phyloP scores from a whole-genome alignment of 2,888 invertebrate species.

The Odontomyia ornata region DNA sequence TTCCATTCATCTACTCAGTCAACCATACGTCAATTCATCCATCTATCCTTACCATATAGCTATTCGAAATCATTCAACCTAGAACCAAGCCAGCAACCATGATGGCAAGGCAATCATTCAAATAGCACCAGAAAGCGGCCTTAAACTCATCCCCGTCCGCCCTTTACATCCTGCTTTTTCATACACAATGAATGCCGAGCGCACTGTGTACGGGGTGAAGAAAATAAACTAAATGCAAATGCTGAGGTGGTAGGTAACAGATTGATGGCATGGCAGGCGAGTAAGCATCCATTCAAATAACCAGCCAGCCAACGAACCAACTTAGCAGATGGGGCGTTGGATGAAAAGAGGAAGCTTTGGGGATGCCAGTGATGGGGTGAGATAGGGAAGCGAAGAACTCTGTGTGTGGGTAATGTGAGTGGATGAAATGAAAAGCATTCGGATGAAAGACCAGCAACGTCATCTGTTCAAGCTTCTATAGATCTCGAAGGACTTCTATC shows the following conservation, averaged over 20 bases:
- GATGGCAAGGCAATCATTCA: conserved; percentile 50
- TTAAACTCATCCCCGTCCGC: conserved; percentile 16
- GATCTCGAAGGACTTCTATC: conserved; percentile 24
- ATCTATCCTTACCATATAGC: conserved; percentile 43
- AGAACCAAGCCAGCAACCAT: conserved; percentile 45
- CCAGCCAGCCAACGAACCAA: not conserved
- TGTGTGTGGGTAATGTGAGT: conserved; percentile 12
- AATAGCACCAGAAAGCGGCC: conserved; percentile 43
- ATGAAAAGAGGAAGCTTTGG: not conserved
- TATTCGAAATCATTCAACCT: conserved; percentile 51
- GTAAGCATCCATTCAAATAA: not conserved
- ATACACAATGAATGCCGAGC: conserved; percentile 47
- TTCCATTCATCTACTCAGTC: conserved; percentile 49
- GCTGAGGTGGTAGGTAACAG: conserved; percentile 35
- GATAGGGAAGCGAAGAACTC: too few relatives aligned
- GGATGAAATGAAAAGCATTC: conserved; percentile 7
- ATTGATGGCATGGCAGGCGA: conserved; percentile 6
- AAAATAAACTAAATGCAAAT: conserved; percentile 42
- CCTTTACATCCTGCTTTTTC: conserved; percentile 18
- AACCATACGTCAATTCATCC: conserved; percentile 46
- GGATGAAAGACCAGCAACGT: conserved; percentile 32
- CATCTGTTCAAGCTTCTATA: conserved; percentile 14
- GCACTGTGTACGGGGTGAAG: conserved; percentile 40
- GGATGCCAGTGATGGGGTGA: too few relatives aligned
- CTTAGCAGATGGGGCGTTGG: not conserved